Percentiles rank a stretch among this genome's conserved stretches.
Conservation (phyloP, 2,888 invertebrate genomes). For the Pyrochroa serraticornis region DNA sequence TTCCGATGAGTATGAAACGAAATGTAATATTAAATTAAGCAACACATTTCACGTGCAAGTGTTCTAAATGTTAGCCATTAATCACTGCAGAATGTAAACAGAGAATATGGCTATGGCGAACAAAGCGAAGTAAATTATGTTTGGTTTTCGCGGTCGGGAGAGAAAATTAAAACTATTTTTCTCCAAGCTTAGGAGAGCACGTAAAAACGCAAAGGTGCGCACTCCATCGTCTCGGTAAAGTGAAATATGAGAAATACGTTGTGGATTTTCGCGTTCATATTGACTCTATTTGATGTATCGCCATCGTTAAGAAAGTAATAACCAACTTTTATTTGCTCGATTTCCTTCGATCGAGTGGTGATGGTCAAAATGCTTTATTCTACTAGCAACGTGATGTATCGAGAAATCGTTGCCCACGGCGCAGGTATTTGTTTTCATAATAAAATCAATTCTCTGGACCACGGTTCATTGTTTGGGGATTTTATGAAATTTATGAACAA, state of each 20-base stretch:
- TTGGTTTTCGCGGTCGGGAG: constrained; percentile 20
- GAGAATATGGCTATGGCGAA: constrained; percentile 14
- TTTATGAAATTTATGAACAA: too few relatives aligned
- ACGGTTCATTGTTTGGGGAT: too few relatives aligned
- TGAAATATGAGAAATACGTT: constrained; percentile 18
- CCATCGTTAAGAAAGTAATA: constrained; percentile 9
- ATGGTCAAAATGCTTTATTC: background rate
- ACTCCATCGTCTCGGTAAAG: background rate
- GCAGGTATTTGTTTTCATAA: too few relatives aligned
- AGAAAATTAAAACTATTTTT: constrained; percentile 32
- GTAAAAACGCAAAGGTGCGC: background rate
- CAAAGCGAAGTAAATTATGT: constrained; percentile 29
- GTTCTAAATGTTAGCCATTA: constrained; percentile 19
- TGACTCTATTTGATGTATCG: constrained; percentile 5
- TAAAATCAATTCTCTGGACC: too few relatives aligned
- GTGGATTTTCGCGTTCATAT: constrained; percentile 14
- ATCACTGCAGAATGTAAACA: constrained; percentile 31
- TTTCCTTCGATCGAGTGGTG: background rate
- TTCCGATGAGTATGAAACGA: background rate
- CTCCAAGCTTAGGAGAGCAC: constrained; percentile 10
- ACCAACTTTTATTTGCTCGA: background rate
- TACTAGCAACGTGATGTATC: too few relatives aligned
- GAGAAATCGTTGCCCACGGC: too few relatives aligned
- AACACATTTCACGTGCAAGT: constrained; percentile 14
- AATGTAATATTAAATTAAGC: constrained; percentile 13